These are phyloP conservation scores for Lophius americanus DNA, from an alignment of 2,797 vertebrate genomes.

Conservation along the genomic window DNA sequence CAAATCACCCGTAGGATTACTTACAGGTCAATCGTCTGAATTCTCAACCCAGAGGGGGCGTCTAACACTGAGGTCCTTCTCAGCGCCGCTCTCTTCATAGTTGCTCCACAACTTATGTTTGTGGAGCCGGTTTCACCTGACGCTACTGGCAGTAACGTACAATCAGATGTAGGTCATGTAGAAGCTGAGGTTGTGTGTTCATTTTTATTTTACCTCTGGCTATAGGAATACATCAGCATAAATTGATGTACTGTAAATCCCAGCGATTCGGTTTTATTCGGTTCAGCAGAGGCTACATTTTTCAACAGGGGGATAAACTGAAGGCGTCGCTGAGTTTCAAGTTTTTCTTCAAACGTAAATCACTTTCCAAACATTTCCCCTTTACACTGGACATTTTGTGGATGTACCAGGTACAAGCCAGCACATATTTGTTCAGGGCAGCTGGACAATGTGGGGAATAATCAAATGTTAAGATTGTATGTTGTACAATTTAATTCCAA, in stretches of 20 bases:
- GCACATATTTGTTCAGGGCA: conserved; percentile 17
- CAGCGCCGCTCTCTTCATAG: conserved; percentile 21
- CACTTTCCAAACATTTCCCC: neutral
- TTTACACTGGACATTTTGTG: conserved; percentile 1
- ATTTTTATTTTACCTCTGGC: conserved; percentile 25
- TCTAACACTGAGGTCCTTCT: conserved; percentile 58
- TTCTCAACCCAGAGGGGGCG: conserved; percentile 30
- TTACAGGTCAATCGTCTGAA: conserved; percentile 51
- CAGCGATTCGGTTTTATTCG: conserved; percentile 7
- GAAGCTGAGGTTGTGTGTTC: conserved; percentile 25
- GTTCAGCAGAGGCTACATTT: neutral
- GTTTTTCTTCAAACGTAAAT: neutral
- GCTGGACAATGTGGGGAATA: conserved; percentile 6
- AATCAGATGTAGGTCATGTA: conserved; percentile 15
- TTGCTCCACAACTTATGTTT: conserved; percentile 30
- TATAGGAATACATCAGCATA: conserved; percentile 12
- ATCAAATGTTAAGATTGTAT: conserved; percentile 19
- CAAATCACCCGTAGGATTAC: conserved; percentile 31
- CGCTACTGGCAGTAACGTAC: neutral
- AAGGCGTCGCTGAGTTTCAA: neutral
- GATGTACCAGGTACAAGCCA: conserved; percentile 11
- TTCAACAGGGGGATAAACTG: neutral
- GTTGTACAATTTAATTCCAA: conserved; percentile 49
- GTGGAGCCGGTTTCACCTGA: conserved; percentile 28
- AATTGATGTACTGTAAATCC: neutral